Evolutionary conservation across 2,113 vertebrate genomes (phyloP).

Genomic region (Stegostoma tigrinum): DNA sequence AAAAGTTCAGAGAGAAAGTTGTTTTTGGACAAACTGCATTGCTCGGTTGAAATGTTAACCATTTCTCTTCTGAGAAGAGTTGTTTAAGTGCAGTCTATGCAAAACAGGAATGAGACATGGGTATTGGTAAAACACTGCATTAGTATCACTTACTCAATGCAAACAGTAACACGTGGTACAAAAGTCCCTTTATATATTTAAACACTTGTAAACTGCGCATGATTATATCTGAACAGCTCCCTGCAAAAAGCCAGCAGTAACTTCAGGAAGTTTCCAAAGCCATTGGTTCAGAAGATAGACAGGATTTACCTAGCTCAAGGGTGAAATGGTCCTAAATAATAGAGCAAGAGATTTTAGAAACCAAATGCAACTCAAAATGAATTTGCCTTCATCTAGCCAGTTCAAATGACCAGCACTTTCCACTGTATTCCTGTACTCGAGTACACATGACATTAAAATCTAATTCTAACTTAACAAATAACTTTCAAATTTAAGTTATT

Average conservation of each 20-base stretch:
- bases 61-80: neutral
- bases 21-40: neutral
- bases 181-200: neutral
- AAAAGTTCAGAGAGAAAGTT: too few relatives aligned
- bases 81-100: neutral
- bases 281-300: neutral
- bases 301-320: neutral
- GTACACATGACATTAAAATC: too few relatives aligned
- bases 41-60: neutral
- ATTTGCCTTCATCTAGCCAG: neutral
- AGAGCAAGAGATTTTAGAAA: neutral
- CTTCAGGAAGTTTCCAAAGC: conserved; percentile 16
- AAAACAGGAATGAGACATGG: neutral
- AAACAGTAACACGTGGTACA: neutral
- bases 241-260: neutral
- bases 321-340: neutral
- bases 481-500: neutral
- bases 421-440: too few relatives aligned
- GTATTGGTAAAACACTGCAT: neutral
- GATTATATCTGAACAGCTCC: too few relatives aligned
- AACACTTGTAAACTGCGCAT: neutral
- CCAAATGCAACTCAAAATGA: neutral
- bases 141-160: neutral
- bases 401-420: neutral
- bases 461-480: neutral